phyloP scores from a whole-genome alignment of 2,113 vertebrate genomes.

The Rhagologus leucostigma region DNA sequence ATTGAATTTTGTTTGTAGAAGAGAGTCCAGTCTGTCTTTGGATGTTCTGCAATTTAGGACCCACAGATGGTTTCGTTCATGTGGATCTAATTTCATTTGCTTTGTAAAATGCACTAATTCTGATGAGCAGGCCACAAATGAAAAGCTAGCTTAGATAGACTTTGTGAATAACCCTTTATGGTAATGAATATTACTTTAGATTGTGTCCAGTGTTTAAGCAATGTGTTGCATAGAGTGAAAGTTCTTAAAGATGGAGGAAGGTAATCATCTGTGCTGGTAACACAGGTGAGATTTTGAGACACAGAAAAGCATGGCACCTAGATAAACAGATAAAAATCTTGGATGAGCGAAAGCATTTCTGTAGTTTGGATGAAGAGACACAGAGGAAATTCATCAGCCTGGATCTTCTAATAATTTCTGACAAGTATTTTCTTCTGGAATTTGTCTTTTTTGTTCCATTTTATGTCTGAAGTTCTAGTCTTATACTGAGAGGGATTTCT shows the following conservation, averaged over 20 bases:
- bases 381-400: background rate
- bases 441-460: background rate
- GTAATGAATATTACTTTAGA: background rate
- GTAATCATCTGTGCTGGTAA: background rate
- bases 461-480: background rate
- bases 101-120: background rate
- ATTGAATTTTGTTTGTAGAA: background rate
- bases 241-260: background rate
- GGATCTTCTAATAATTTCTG: background rate
- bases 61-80: background rate
- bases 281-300: background rate
- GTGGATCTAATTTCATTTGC: background rate
- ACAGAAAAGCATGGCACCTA: background rate
- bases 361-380: background rate
- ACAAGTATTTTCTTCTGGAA: background rate
- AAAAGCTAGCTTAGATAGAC: background rate
- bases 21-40: background rate
- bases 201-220: background rate
- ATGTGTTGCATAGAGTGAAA: background rate
- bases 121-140: background rate
- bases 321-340: background rate
- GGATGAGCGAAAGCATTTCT: background rate
- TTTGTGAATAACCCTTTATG: background rate
- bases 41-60: background rate
- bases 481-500: background rate